phyloP scores from a whole-genome alignment of 1,140 invertebrate species.

The Notospermus geniculatus region DNA sequence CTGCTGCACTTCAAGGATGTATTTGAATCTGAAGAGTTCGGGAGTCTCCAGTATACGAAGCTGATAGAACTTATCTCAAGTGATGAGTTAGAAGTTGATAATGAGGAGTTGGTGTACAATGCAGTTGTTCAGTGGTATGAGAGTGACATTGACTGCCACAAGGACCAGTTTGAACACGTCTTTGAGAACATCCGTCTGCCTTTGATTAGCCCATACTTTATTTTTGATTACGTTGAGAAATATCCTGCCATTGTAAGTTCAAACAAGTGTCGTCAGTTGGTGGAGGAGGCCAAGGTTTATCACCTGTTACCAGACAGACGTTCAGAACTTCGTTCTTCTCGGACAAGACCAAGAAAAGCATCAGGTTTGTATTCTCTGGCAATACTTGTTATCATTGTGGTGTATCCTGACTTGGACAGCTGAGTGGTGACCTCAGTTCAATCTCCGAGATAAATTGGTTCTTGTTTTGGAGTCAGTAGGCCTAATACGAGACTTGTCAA shows the following conservation, averaged over 20 bases:
- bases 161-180: conserved; percentile 45
- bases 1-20: conserved; percentile 41
- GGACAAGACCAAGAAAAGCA: conserved; percentile 53
- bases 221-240: conserved; percentile 59
- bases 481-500: too few species aligned
- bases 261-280: conserved; percentile 50
- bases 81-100: conserved; percentile 59
- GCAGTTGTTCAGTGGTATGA: conserved; percentile 58
- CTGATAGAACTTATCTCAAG: conserved; percentile 57
- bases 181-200: conserved; percentile 60
- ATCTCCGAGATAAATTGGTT: too few species aligned
- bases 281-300: conserved; percentile 60
- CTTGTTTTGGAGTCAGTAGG: too few species aligned
- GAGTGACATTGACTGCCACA: conserved; percentile 42
- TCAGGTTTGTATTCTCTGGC: too few species aligned
- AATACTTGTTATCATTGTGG: too few species aligned
- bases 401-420: too few species aligned
- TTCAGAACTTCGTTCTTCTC: conserved; percentile 42
- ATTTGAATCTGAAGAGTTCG: conserved; percentile 58
- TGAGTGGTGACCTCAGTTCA: too few species aligned
- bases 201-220: conserved; percentile 61
- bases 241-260: conserved; percentile 45
- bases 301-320: conserved; percentile 60
- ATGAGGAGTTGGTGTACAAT: conserved; percentile 61
- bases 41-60: conserved; percentile 55